phyloP scores from a whole-genome alignment of 2,888 invertebrate genomes.

The Merodon equestris region DNA sequence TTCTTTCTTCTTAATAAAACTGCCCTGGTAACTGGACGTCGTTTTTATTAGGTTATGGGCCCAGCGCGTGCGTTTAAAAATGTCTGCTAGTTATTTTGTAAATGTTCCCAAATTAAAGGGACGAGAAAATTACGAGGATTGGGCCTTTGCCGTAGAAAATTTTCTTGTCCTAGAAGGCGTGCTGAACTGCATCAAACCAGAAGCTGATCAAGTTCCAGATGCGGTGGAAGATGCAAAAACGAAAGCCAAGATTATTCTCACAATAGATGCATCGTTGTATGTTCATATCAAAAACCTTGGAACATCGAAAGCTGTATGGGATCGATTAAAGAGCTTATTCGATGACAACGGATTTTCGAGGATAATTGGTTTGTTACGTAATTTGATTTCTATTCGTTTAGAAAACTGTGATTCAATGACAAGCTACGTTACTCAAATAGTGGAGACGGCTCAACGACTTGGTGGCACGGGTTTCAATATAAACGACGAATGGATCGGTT shows the following conservation, averaged over 20 bases:
- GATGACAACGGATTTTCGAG: too few relatives aligned
- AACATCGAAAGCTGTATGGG: too few relatives aligned
- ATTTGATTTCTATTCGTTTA: slow-evolving; percentile 18
- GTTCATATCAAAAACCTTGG: slow-evolving; percentile 30
- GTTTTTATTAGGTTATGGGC: too few relatives aligned
- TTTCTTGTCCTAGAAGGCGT: slow-evolving; percentile 29
- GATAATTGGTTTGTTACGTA: slow-evolving; percentile 1
- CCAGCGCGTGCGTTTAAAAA: too few relatives aligned
- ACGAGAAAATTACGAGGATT: slow-evolving; percentile 32
- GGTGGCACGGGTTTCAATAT: slow-evolving; percentile 39
- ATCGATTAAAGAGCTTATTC: too few relatives aligned
- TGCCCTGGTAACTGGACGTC: too few relatives aligned
- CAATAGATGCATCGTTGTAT: slow-evolving; percentile 36
- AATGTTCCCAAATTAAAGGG: slow-evolving; percentile 31
- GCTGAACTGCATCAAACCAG: slow-evolving; percentile 10
- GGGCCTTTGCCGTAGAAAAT: slow-evolving; percentile 36
- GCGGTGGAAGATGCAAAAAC: slow-evolving; percentile 11
- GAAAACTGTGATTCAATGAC: slow-evolving; percentile 21
- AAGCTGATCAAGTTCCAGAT: background rate
- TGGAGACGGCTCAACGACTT: slow-evolving; percentile 24
- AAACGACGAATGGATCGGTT: slow-evolving; percentile 52
- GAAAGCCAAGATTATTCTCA: slow-evolving; percentile 41
- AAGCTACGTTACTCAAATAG: slow-evolving; percentile 20
- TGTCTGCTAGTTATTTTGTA: too few relatives aligned
- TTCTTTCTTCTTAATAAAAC: too few relatives aligned